These are phyloP conservation scores for Tetranychus truncatus DNA, from an alignment of 2,888 invertebrate genomes.

Conservation along the genomic window DNA sequence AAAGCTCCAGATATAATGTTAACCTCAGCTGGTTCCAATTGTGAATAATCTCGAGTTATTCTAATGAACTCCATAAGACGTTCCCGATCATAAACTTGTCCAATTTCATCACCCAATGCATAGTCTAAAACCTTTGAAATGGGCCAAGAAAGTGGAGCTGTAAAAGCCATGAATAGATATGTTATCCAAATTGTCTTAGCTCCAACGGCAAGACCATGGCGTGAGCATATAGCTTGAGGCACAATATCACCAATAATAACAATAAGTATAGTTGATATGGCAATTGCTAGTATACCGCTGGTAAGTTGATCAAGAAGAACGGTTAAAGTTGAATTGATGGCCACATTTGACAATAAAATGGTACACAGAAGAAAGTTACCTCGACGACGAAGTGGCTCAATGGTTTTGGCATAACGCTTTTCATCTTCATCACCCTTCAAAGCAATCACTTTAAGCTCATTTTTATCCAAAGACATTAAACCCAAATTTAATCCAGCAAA, in stretches of 20 bases:
- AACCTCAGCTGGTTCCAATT: slow-evolving; percentile 23
- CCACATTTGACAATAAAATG: slow-evolving; percentile 37
- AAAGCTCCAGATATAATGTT: slow-evolving; percentile 56
- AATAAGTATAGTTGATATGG: slow-evolving; percentile 31
- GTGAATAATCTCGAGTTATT: slow-evolving; percentile 53
- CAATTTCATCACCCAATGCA: slow-evolving; percentile 86
- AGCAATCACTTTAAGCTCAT: slow-evolving; percentile 42
- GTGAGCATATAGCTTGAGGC: slow-evolving; percentile 52
- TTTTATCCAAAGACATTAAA: slow-evolving; percentile 38
- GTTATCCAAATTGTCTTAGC: slow-evolving; percentile 84
- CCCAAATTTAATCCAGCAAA: slow-evolving; percentile 40
- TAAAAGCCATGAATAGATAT: slow-evolving; percentile 75
- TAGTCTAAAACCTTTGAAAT: slow-evolving; percentile 64
- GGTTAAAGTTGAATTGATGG: slow-evolving; percentile 37
- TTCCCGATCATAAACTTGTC: slow-evolving; percentile 85
- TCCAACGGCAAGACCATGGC: slow-evolving; percentile 83
- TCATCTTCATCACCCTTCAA: slow-evolving; percentile 62
- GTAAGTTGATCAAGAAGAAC: slow-evolving; percentile 38
- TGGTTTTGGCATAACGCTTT: slow-evolving; percentile 56
- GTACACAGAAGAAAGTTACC: slow-evolving; percentile 75
- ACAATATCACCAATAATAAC: slow-evolving; percentile 40
- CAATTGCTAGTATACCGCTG: slow-evolving; percentile 18
- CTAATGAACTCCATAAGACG: slow-evolving; percentile 81
- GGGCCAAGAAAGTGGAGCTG: slow-evolving; percentile 82
- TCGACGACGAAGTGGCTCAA: slow-evolving; percentile 74